Base-by-base conservation (phyloP, 2,797 vertebrate species). In the Hyperoplus immaculatus region DNA sequence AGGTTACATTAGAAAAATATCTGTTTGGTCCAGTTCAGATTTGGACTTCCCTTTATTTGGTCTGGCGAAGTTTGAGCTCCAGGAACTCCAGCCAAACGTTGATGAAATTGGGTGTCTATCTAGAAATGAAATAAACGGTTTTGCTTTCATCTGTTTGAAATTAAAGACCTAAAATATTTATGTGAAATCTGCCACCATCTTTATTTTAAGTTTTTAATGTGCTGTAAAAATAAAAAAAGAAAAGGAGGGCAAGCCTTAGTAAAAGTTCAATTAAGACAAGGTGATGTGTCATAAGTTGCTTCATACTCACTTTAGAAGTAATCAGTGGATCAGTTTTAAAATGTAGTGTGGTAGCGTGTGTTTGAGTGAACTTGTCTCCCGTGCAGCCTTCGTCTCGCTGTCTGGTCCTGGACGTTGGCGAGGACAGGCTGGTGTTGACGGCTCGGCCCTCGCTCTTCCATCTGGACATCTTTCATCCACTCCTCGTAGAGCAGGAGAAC, bases 351-450 rank as follows among this genome's bases (percentile, higher is more conserved):
- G 29, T 29, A 29, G 29, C 43, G n/a, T 77, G 14, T 51, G 2
- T 13, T 5, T 6, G 55, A 46, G 10, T 74, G 8, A 69, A 18
- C 21, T 45, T 77, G 15, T 87, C 8, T 77, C 43, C 36, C 29
- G 1, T 58, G 49, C 89, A 95, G 95, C 4, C 36, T 0, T 95
- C 95, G 0, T 90, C 91, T 61, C 87, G 83, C 57, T 92, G 89
- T 82, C 77, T 94, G 80, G 81, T 96, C 0, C 89, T 98, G 81
- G 96, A 97, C 51, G 82, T 98, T 0, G 97, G 97, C 6, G 97
- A 97, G 87, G 96, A 97, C 81, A 93, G 94, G 1, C 87, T 98
- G 65, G 92, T 97, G 59, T 39, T 98, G 64, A 90, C 70, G 1
- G 96, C 90, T 8, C 89, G 93, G 8, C 96, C 96, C 41, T 92